Evolutionary conservation across 2,797 vertebrate genomes (phyloP).

Genomic region (Pelobates cultripes): DNA sequence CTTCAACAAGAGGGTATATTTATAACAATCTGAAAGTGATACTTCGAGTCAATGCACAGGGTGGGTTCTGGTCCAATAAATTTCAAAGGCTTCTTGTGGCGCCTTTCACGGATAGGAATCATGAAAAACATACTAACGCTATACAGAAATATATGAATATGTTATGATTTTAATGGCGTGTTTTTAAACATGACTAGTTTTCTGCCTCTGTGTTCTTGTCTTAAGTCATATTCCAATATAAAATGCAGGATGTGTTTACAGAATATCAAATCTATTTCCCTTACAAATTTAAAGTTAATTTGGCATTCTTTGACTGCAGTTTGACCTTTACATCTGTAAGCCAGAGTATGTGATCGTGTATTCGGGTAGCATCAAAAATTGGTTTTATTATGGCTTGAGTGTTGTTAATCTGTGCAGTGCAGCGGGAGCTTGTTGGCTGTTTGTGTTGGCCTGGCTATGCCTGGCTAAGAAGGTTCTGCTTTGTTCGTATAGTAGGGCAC

Average conservation of each 20-base stretch:
- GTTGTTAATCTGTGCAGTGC: neutral
- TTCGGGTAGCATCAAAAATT: neutral
- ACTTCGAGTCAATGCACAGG: neutral
- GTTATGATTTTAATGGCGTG: neutral
- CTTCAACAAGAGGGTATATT: neutral
- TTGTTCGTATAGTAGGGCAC: neutral
- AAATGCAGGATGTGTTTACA: neutral
- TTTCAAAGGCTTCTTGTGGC: neutral
- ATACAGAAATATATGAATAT: neutral
- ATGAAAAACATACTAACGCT: neutral
- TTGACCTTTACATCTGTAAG: slow-evolving; percentile 7
- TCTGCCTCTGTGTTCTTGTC: neutral
- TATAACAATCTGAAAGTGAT: neutral
- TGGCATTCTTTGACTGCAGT: neutral
- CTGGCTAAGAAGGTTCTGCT: neutral
- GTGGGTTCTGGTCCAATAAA: neutral
- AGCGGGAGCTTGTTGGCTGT: neutral
- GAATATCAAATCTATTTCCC: slow-evolving; percentile 1
- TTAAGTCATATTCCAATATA: neutral
- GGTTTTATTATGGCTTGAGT: slow-evolving; percentile 14
- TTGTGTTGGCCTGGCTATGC: neutral
- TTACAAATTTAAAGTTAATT: neutral
- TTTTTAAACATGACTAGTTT: neutral
- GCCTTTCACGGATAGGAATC: neutral
- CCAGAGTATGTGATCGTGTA: neutral